Conservation (phyloP, 2,797 vertebrate species). For the Trachops cirrhosus region DNA sequence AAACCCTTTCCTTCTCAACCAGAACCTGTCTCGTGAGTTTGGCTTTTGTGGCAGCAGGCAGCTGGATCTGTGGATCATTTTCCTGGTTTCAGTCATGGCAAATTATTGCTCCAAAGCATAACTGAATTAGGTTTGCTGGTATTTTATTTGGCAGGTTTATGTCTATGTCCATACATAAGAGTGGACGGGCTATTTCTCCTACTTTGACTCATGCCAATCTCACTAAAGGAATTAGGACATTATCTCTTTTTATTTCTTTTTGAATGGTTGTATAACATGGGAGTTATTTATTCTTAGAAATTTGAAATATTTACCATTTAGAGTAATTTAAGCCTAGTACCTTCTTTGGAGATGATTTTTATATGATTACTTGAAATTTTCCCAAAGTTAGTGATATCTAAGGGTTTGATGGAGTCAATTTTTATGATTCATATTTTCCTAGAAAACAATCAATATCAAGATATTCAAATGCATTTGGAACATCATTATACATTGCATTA, state of each 20-base stretch:
- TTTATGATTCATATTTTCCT: slow-evolving; percentile 8
- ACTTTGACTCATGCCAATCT: background rate
- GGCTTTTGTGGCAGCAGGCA: background rate
- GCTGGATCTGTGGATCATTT: background rate
- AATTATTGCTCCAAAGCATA: background rate
- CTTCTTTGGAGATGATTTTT: background rate
- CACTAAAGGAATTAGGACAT: background rate
- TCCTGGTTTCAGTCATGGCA: background rate
- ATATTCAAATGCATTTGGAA: background rate
- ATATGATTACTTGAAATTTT: background rate
- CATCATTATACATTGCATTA: background rate
- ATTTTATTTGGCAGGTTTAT: slow-evolving; percentile 26
- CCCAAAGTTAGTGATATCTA: background rate
- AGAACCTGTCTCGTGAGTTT: background rate
- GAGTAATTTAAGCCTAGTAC: background rate
- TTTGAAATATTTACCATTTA: slow-evolving; percentile 20
- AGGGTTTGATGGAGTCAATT: background rate
- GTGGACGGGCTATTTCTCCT: background rate
- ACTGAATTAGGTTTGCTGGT: background rate
- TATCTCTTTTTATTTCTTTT: background rate
- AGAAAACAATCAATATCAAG: background rate
- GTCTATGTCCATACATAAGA: slow-evolving; percentile 16
- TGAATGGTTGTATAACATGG: background rate
- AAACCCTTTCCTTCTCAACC: background rate
- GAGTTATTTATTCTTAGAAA: background rate